These are phyloP conservation scores for Scaptomyza flava DNA, from an alignment of 2,888 invertebrate genomes.

Conservation along the genomic window DNA sequence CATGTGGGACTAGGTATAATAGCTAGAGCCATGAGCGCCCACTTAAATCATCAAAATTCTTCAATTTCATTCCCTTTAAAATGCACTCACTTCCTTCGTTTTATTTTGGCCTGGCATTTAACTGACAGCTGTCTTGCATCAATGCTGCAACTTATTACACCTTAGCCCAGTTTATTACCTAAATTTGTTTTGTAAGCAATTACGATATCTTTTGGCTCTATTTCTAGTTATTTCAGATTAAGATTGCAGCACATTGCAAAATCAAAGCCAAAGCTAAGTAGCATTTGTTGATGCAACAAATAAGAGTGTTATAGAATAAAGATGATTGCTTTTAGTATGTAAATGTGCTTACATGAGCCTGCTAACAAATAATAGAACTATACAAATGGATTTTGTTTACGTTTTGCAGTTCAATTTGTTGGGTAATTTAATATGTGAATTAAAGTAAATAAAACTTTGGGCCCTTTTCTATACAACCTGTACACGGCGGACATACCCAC, in stretches of 20 bases:
- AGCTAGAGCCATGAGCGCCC: neutral
- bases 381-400: neutral
- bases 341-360: no score
- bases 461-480: no score
- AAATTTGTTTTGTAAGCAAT: constrained; percentile 1
- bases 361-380: neutral
- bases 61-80: no score
- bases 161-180: constrained; percentile 1
- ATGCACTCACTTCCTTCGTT: no score
- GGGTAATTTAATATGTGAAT: no score
- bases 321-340: neutral
- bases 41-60: neutral
- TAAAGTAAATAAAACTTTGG: no score
- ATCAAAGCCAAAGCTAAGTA: no score
- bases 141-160: constrained; percentile 9
- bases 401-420: neutral
- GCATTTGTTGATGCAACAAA: constrained; percentile 7
- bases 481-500: no score
- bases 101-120: constrained; percentile 17
- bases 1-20: constrained; percentile 13
- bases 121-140: constrained; percentile 30
- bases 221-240: no score
- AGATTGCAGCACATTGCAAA: no score
- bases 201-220: no score
- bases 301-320: neutral